Evolutionary conservation across 64 coral and sea anemone species (phyloP).

Genomic region (Actinia equina): DNA sequence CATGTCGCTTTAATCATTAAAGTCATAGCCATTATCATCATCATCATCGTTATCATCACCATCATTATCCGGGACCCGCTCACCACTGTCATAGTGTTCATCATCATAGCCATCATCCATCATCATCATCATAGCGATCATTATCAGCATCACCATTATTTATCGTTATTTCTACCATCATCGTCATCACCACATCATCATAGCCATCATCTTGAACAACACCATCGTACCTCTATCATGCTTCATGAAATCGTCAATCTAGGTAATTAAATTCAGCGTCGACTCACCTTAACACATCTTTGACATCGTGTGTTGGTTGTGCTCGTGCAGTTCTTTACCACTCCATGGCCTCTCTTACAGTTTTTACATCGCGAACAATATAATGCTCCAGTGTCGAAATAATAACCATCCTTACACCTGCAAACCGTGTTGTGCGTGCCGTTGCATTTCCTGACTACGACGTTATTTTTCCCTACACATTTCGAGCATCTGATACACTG

Average conservation of each 20-base stretch:
- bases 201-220: neutral
- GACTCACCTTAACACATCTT: constrained; percentile 16
- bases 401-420: constrained; percentile 10
- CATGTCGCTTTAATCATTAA: neutral
- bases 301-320: constrained; percentile 19
- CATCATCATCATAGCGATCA: neutral
- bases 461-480: constrained; percentile 18
- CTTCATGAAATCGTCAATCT: neutral
- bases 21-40: neutral
- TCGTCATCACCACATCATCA: neutral
- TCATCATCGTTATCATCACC: neutral
- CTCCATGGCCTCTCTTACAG: constrained; percentile 29
- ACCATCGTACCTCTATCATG: neutral
- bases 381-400: neutral
- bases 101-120: neutral
- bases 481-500: constrained; percentile 3
- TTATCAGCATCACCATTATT: neutral
- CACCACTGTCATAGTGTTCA: neutral
- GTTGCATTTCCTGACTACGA: neutral
- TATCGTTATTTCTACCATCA: neutral
- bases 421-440: neutral
- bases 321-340: constrained; percentile 19
- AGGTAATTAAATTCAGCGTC: neutral
- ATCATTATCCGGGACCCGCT: neutral
- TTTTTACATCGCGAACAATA: neutral